phyloP scores from a whole-genome alignment of 1,140 invertebrate species.

The Caerostris extrusa region DNA sequence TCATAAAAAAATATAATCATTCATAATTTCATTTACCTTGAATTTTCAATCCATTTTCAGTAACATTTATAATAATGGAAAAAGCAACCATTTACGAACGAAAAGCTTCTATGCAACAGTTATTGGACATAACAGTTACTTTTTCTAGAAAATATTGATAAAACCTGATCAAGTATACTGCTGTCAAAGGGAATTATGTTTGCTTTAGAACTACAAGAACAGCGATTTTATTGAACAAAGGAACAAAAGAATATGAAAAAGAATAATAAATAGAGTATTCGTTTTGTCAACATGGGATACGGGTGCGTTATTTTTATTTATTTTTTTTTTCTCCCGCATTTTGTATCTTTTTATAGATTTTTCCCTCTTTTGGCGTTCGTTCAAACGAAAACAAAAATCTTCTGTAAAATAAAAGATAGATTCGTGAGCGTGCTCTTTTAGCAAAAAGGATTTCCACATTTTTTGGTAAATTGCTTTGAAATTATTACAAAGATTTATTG shows the following conservation, averaged over 20 bases:
- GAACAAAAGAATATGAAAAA: conserved; percentile 9
- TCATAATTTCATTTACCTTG: neutral
- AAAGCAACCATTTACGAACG: neutral
- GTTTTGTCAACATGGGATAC: neutral
- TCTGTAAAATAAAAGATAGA: neutral
- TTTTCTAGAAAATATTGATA: neutral
- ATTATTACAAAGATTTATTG: too few species aligned
- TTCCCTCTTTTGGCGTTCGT: neutral
- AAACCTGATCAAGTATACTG: neutral
- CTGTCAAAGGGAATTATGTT: neutral
- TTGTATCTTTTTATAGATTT: neutral
- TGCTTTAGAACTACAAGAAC: neutral
- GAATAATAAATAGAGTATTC: conserved; percentile 7
- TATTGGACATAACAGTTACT: neutral
- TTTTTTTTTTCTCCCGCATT: neutral
- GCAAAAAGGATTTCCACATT: neutral
- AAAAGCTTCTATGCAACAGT: neutral
- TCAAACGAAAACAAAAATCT: neutral
- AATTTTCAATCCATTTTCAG: neutral
- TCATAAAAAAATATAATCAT: neutral
- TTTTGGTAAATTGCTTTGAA: too few species aligned
- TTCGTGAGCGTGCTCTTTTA: neutral
- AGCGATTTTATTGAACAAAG: conserved; percentile 7
- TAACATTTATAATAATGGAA: neutral
- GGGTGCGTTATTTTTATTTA: neutral